Base-by-base conservation (phyloP, 2,888 invertebrate genomes). In the Lasioglossum villosulum region DNA sequence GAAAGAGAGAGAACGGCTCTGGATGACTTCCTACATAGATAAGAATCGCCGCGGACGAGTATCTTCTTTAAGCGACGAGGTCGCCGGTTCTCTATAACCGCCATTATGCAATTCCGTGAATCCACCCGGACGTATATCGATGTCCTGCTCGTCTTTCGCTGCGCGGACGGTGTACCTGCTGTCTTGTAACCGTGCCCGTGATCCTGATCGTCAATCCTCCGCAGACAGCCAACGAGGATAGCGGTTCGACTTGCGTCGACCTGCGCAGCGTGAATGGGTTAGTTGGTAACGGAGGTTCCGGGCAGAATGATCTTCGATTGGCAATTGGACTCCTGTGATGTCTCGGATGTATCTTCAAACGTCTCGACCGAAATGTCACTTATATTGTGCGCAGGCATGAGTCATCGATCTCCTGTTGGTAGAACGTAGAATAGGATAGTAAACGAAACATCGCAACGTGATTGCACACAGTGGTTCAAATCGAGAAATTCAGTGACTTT, bases 1-100 rank as follows among this genome's bases (percentile, higher is more conserved):
- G 16, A 30, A n/a, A 56, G 19, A 66, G 66, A 34, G 34, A 66
- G 66, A 10, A 23, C 30, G 66, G 66, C 66, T 37, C 66, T 23
- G 70, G 89, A 90, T 87, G 91, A 91, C 91, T 91, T 91, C 91
- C 91, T 91, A 91, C 84, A 89, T 90, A 91, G 91, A 91, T 91
- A 91, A 89, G 85, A 52, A 91, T 91, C 91, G 23, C 77, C 85
- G 73, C 81, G 90, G 86, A 87, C 89, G 89, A 88, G 89, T 87
- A 90, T 89, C 88, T 88, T 89, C 89, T 90, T 91, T 87, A 88
- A 91, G 75, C 86, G 91, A 85, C 89, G 89, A 91, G 91, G 86
- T 88, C 90, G 89, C 86, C 79, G 88, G 80, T 82, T 86, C 79
- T 78, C 81, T 79, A 80, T 84, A 78, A 77, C 75, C 83, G 80